Conservation (phyloP, 1,140 invertebrate genomes). For the Drosophila lowei region DNA sequence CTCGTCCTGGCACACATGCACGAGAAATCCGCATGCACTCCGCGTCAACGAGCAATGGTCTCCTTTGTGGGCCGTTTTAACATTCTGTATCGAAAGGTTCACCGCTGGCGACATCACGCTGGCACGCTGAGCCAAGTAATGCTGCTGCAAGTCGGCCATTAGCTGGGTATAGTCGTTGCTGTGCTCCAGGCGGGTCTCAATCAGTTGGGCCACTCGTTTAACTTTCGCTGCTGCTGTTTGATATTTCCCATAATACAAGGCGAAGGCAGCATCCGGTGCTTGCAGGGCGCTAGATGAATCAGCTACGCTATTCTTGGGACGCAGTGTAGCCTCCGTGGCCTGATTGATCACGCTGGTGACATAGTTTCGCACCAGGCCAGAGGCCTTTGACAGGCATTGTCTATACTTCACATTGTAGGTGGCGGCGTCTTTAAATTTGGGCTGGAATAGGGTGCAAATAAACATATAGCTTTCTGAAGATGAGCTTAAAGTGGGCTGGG, state of each 20-base stretch:
- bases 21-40: slow-evolving; percentile 93
- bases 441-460: slow-evolving; percentile 79
- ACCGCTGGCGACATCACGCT: slow-evolving; percentile 87
- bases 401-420: slow-evolving; percentile 89
- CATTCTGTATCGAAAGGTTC: slow-evolving; percentile 88
- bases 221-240: slow-evolving; percentile 93
- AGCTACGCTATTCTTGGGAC: slow-evolving; percentile 75
- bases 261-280: slow-evolving; percentile 90
- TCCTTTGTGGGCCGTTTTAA: slow-evolving; percentile 88
- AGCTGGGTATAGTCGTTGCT: slow-evolving; percentile 90
- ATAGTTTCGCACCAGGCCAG: slow-evolving; percentile 90
- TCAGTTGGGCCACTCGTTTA: slow-evolving; percentile 90
- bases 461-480: not conserved
- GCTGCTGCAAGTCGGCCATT: slow-evolving; percentile 92
- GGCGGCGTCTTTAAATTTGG: slow-evolving; percentile 89
- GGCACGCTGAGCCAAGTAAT: slow-evolving; percentile 91
- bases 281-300: slow-evolving; percentile 49
- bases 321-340: slow-evolving; percentile 89
- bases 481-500: slow-evolving; percentile 25
- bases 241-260: slow-evolving; percentile 97
- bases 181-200: slow-evolving; percentile 88
- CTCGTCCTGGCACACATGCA: slow-evolving; percentile 97
- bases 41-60: slow-evolving; percentile 95
- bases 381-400: slow-evolving; percentile 90
- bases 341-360: slow-evolving; percentile 89